Base-by-base conservation (phyloP, 2,888 invertebrate species). In the Drosophila koepferae region DNA sequence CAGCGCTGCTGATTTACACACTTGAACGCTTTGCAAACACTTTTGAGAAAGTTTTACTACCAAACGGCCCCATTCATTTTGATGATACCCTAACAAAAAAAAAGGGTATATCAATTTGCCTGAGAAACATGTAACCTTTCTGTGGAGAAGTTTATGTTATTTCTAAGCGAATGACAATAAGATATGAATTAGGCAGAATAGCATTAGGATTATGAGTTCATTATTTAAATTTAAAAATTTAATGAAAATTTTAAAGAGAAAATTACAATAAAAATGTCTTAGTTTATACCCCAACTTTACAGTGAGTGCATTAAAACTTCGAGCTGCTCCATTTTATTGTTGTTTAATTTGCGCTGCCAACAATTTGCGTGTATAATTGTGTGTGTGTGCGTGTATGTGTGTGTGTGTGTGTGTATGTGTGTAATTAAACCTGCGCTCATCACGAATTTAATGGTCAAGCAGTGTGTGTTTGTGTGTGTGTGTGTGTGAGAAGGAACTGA, bases 361-460 rank as follows among this genome's bases (percentile, higher is more conserved):
- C 61, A 60, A 60, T 60, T 60, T 18, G 23, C 18, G 46, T 23
- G 12, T 36, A 41, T 55, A 55, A 54, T 36, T 51, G 56, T 43
- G 44, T 4, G 58, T 4, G 44, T 63, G 70, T 61, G 74, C 53
- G 8, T 46, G 23, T 23, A 20, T 14, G 14, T 3, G 14, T 14
- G 46, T 77, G 46, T 62, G 67, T 69, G 72, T 62, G 49, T 79
- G 71, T 72, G 71, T 64, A 65, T 69, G 80, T 77, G 71, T 74
- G 75, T 75, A 86, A 85, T 89, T 89, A 85, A 77, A 81, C 80
- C 68, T 62, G 56, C 51, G 58, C 72, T 68, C 70, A 84, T 81
- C 72, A 72, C 66, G 70, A 76, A 70, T 83, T 85, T 85, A 81
- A 86, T 72, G 84, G 71, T 72, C 81, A 86, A 88, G 63, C 40